Base-by-base conservation (phyloP, 1,140 invertebrate species). In the Ylistrum balloti region DNA sequence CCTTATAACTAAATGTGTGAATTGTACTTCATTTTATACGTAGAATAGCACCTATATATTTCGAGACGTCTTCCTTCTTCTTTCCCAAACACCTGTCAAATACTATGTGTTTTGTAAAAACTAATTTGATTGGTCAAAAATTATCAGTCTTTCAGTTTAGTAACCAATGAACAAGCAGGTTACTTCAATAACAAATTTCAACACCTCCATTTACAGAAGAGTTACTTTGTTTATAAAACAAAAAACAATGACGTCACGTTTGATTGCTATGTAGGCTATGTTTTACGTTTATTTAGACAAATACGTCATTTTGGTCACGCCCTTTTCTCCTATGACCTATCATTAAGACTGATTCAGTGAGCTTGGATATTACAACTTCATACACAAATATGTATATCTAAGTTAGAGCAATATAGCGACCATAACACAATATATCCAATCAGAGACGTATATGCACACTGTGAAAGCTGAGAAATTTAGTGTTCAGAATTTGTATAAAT, bases 61-160 rank as follows among this genome's bases (percentile, higher is more conserved):
- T 28, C 5, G 28, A 22, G n/a, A 5, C 22, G 22, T 74, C 56
- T 74, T 74, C 56, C 56, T 74, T 28, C 56, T 74, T 74, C 56
- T 74, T 74, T 74, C 56, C 56, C 56, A 74, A 74, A 74, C 56
- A 74, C 56, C 56, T 74, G 56, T 74, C 56, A 74, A 74, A 74
- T n/a, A 28, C 56, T 28, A 74, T 74, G 56, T 28, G 5, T 28
- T n/a, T 0, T 74, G n/a, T 74, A 1, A 74, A 74, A 74, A 74
- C 56, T 74, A 74, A 74, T 74, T 74, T 74, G 22, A 74, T 74
- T 74, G 56, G 56, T 74, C 56, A 11, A 74, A 74, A 74, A 74
- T n/a, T n/a, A 74, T 74, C 56, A 74, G 22, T 28, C 56, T 74
- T 9, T 11, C 56, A 74, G 1, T 11, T 28, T 2, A 3, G n/a